Percentiles rank a stretch among this genome's conserved stretches.
Conservation (phyloP, 92 coral and sea anemone species). For the Porites divaricata region DNA sequence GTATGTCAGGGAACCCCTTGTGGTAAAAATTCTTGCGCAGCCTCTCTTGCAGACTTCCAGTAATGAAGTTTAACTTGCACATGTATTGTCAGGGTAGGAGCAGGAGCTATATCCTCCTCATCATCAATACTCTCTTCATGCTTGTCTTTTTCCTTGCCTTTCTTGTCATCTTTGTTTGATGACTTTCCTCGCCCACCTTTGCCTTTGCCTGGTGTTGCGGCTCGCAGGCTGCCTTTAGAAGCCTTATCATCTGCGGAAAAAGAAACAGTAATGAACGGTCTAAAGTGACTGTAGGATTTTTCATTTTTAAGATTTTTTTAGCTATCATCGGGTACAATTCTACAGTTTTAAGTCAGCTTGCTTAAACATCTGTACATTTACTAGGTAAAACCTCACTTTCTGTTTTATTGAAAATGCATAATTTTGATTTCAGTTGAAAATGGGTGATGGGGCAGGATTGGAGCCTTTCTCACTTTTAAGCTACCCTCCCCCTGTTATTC, state of each 20-base stretch:
- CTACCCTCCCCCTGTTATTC: too few relatives aligned
- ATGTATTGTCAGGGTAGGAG: conserved; percentile 77
- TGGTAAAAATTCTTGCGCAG: conserved; percentile 56
- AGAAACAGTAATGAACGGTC: neutral
- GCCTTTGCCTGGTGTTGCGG: conserved; percentile 70
- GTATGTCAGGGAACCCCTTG: conserved; percentile 31
- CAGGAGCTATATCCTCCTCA: conserved; percentile 74
- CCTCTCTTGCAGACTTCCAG: conserved; percentile 93
- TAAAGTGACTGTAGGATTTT: neutral
- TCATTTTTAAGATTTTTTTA: too few relatives aligned
- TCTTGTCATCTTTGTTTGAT: conserved; percentile 71
- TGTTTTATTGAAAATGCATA: too few relatives aligned
- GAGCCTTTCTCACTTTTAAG: too few relatives aligned
- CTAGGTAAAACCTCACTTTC: too few relatives aligned
- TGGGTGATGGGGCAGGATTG: too few relatives aligned
- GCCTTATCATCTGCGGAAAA: conserved; percentile 68
- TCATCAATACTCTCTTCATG: conserved; percentile 73
- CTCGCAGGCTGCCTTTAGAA: conserved; percentile 68
- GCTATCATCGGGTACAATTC: too few relatives aligned
- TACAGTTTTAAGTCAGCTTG: too few relatives aligned
- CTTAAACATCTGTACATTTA: too few relatives aligned
- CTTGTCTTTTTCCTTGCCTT: conserved; percentile 82
- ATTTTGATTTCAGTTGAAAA: too few relatives aligned
- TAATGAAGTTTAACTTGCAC: conserved; percentile 68
- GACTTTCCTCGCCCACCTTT: conserved; percentile 73